Base-by-base conservation (phyloP, 2,888 invertebrate species). In the Habroteleia sp. region DNA sequence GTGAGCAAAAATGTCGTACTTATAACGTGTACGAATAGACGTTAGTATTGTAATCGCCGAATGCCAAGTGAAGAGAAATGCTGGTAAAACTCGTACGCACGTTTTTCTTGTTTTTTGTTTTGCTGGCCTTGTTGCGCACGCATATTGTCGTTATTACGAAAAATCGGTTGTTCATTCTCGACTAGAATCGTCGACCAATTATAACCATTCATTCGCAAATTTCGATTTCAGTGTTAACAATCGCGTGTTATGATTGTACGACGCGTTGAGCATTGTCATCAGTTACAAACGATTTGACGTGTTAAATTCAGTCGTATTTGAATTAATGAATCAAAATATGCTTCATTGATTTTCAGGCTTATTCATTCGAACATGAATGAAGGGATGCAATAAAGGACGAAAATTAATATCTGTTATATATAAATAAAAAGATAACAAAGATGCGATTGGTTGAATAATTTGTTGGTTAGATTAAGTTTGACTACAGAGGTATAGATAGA, bases 11-110 rank as follows among this genome's bases (percentile, higher is more conserved):
- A 79, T n/a, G n/a, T n/a, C n/a, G n/a, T n/a, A n/a, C n/a, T n/a
- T n/a, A n/a, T n/a, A n/a, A n/a, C 46, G 10, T 78, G 75, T 78
- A 75, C 78, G 76, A 80, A 79, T 80, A 73, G 76, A 77, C 73
- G 37, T 27, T 48, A 37, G 58, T 69, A 65, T 71, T 69, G 65
- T 54, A 63, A 48, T 63, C 48, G 50, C 72, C 41, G 50, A 75
- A 33, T 62, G 42, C 41, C 74, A 62, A 74, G 68, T 54, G 42
- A 35, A 44, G 44, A 63, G 58, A 23, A 65, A 65, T 60, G 14
- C 35, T 39, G 41, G 20, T 8, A 63, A 62, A 54, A 58, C 44
- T 68, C 44, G 31, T 50, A 50, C 46, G 50, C 20, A 44, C 27
- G 23, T 39, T 16, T 33, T 46, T 35, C 44, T 69, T 42, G 48